Percentiles rank a stretch among this genome's conserved stretches.
Conservation (phyloP, 2,888 invertebrate genomes). For the Drosophila diplacantha region DNA sequence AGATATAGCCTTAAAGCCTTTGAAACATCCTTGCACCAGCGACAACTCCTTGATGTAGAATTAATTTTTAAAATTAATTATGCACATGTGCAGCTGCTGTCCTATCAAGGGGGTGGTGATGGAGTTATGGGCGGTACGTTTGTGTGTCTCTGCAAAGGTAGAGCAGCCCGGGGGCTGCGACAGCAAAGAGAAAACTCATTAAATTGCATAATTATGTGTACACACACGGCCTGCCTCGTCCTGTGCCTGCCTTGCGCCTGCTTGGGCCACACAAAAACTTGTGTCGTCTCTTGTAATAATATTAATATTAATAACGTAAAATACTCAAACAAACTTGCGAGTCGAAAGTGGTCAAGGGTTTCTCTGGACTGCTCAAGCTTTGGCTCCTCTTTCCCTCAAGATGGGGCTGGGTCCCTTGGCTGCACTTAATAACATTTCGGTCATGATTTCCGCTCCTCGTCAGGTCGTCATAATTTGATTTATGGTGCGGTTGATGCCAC, state of each 20-base stretch:
- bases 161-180: slow-evolving; percentile 29
- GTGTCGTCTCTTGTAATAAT: slow-evolving; percentile 49
- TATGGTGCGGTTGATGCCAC: slow-evolving; percentile 44
- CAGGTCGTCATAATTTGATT: slow-evolving; percentile 64
- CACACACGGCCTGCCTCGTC: slow-evolving; percentile 30
- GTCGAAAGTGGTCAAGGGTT: slow-evolving; percentile 36
- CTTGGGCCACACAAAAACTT: slow-evolving; percentile 12
- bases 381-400: slow-evolving; percentile 13
- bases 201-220: slow-evolving; percentile 67
- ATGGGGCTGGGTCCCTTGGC: slow-evolving; percentile 48
- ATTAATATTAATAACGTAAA: slow-evolving; percentile 70
- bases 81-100: slow-evolving; percentile 60
- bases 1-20: slow-evolving; percentile 15
- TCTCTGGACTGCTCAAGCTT: slow-evolving; percentile 6
- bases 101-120: slow-evolving; percentile 14
- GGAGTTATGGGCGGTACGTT: not conserved
- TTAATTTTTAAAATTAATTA: slow-evolving; percentile 66
- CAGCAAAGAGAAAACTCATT: slow-evolving; percentile 66
- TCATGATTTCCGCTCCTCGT: slow-evolving; percentile 43
- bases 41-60: slow-evolving; percentile 26
- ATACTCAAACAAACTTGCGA: slow-evolving; percentile 42
- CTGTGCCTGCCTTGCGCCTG: not conserved
- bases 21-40: not conserved
- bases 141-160: slow-evolving; percentile 7
- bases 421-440: slow-evolving; percentile 64